These are phyloP conservation scores for Galaxias olidus DNA, from an alignment of 2,797 vertebrate species.

Conservation along the genomic window DNA sequence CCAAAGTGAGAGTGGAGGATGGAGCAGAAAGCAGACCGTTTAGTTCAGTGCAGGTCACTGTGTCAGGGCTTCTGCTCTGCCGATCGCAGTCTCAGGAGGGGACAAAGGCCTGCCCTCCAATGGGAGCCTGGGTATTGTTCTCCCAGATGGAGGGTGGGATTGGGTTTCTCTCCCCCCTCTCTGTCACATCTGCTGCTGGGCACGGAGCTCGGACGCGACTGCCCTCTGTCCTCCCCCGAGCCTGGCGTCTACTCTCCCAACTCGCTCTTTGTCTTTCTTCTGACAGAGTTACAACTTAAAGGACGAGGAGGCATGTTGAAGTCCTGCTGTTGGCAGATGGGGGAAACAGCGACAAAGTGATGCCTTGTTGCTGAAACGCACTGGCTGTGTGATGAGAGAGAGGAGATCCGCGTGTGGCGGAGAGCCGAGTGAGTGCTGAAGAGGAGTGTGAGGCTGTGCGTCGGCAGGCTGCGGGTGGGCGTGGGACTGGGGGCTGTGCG, in stretches of 20 bases:
- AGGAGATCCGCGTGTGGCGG: neutral
- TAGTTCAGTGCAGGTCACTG: conserved; percentile 49
- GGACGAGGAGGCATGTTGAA: conserved; percentile 20
- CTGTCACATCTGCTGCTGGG: neutral
- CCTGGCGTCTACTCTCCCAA: too few relatives aligned
- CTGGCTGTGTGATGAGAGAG: conserved; percentile 10
- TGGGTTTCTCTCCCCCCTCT: conserved; percentile 33
- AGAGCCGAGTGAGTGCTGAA: conserved; percentile 20
- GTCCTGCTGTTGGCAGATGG: conserved; percentile 9
- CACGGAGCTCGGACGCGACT: neutral
- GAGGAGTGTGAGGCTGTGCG: conserved; percentile 1
- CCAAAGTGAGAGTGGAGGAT: neutral
- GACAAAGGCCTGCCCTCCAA: conserved; percentile 65
- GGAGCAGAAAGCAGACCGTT: neutral
- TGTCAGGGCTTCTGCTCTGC: conserved; percentile 50
- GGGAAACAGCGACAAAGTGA: conserved; percentile 12
- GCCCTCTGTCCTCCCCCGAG: neutral
- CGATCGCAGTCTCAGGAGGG: conserved; percentile 1
- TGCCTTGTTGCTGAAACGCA: conserved; percentile 21
- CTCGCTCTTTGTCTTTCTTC: conserved; percentile 5
- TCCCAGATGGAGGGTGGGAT: conserved; percentile 50
- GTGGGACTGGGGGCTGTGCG: conserved; percentile 41
- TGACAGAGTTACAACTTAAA: conserved; percentile 20
- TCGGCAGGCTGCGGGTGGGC: conserved; percentile 31
- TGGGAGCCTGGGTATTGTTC: conserved; percentile 65